Evolutionary conservation across 2,113 vertebrate genomes (phyloP), one percentile per base, ranked within the genome.

Genomic region (Microcebus lehilahytsara): DNA sequence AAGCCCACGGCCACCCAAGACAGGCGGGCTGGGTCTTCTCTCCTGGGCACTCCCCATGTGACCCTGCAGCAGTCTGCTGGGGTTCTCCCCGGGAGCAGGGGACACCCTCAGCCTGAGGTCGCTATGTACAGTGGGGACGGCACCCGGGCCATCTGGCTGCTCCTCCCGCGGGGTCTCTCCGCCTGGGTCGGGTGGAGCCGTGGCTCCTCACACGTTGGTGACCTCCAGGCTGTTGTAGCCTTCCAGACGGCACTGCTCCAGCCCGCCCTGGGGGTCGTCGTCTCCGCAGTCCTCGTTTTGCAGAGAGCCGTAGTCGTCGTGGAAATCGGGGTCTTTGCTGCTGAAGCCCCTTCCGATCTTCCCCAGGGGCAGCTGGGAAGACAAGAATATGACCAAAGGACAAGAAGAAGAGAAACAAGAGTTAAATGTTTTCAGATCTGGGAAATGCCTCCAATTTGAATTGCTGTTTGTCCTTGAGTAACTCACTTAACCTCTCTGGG

Each of bases 311-410:
- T 98, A 99, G 97, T 98, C 99, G 20, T 98, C 98, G 0, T 99
- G 98, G 92, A 97, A 98, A 5, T 97, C 97, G 0, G 98, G 84
- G 90, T 99, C 99, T 96, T 98, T 98, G 86, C 98, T 98, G 93
- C 97, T 97, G 78, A 98, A 98, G 5, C 98, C 98, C 95, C 99
- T 99, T 72, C 99, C 98, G 85, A 98, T 99, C 96, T 99, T 99
- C 62, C 99, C 99, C 81, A 99, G 74, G n/a, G 99, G 99, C 93
- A 99, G 98, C 99, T 99, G 97, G 23, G 93, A 40, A 91, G 83
- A 90, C 90, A 95, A 37, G 56, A 34, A 60, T 0, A 67, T 72
- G 67, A 67, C 12, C 30, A n/a, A 23, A 66, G 46, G 32, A 42
- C 3, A 3, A 64, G 67, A 25, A 62, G 34, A 19, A 83, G 88